Base-by-base conservation (phyloP, 2,888 invertebrate genomes). In the Diarsia rubi region DNA sequence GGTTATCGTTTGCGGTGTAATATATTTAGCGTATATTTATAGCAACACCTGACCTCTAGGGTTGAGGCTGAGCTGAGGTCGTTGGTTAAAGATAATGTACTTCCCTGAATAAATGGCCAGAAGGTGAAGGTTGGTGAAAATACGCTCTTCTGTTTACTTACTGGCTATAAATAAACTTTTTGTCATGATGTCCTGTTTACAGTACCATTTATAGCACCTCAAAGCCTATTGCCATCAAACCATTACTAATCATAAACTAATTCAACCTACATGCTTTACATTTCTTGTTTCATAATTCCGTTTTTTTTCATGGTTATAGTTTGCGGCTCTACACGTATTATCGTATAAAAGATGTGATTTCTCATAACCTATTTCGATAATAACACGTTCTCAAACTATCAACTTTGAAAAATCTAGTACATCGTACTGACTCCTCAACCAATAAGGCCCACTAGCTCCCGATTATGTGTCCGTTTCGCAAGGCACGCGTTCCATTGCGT, bases 401-500 rank as follows among this genome's bases (percentile, higher is more conserved):
- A 64, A 63, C 69, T 71, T 73, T 85, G 57, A 63, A 54, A 76
- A 76, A 76, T 82, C 42, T 76, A 75, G 81, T 66, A 74, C 75
- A 73, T 60, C 62, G n/a, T 64, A 63, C 59, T 21, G 54, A 77
- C 71, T 83, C 63, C 70, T 67, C 21, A 27, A 66, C 60, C 24
- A 79, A 62, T 71, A 81, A 69, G 69, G 78, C 72, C 69, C 49
- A 54, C 59, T 63, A 47, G 63, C 68, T 80, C 74, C 83, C 77
- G 63, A 75, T 77, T 75, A 78, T 68, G 63, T 73, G 66, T 67
- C 14, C n/a, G 54, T 86, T 85, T 85, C 57, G 67, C 49, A 79
- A 81, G 37, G 67, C 75, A 83, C 82, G 42, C 42, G 79, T 76
- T 90, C 52, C 89, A 91, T 93, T 93, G 91, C 91, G 91, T 85